These are phyloP conservation scores for Agriopis leucophaearia DNA, from an alignment of 2,888 invertebrate genomes.

Conservation along the genomic window DNA sequence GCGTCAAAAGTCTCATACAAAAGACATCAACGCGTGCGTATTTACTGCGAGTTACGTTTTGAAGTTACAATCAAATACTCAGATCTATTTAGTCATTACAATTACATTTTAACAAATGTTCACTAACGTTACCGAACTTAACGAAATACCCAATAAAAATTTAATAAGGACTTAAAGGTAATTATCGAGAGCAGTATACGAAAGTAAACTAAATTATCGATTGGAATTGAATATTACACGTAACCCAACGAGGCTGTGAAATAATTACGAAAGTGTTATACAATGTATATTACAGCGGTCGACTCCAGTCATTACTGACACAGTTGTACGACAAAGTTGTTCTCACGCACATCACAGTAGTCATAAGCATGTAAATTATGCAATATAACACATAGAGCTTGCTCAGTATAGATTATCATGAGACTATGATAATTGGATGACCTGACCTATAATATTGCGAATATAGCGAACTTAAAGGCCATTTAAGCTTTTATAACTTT, in stretches of 20 bases:
- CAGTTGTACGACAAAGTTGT: constrained; percentile 35
- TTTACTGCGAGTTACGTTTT: neutral
- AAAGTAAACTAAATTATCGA: constrained; percentile 31
- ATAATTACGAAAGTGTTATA: constrained; percentile 55
- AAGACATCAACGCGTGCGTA: constrained; percentile 12
- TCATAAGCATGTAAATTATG: constrained; percentile 26
- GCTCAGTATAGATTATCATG: neutral
- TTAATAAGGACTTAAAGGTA: neutral
- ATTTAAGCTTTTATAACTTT: too few relatives aligned
- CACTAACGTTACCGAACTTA: neutral
- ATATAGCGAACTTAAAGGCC: too few relatives aligned
- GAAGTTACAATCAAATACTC: neutral
- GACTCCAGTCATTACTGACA: constrained; percentile 44
- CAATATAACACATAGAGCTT: constrained; percentile 7
- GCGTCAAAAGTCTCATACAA: neutral
- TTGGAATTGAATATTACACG: constrained; percentile 37
- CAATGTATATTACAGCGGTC: constrained; percentile 44
- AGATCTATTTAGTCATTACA: too few relatives aligned
- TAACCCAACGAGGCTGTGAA: constrained; percentile 43
- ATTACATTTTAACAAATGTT: too few relatives aligned
- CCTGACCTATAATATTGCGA: too few relatives aligned
- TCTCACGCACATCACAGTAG: constrained; percentile 32
- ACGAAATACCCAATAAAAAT: neutral
- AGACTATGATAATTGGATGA: neutral
- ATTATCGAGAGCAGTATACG: constrained; percentile 2